These are phyloP conservation scores for Spea bombifrons DNA, from an alignment of 2,113 vertebrate species.

Conservation along the genomic window DNA sequence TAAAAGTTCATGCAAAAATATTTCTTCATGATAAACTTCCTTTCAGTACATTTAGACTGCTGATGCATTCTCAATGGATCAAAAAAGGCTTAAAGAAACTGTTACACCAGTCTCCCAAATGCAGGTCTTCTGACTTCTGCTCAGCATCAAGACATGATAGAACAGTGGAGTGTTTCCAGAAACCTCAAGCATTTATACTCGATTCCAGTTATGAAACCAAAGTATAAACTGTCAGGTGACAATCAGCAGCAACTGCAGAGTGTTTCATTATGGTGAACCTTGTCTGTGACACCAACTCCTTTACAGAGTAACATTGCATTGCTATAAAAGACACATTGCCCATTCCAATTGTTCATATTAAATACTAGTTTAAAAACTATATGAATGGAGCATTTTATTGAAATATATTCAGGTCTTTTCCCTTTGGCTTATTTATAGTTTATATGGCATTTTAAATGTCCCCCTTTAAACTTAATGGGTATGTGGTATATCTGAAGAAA, in stretches of 20 bases:
- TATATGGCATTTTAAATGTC: background rate
- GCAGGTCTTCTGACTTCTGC: conserved; percentile 1
- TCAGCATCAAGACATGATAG: conserved; percentile 6
- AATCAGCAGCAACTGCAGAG: conserved; percentile 27
- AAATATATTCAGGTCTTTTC: background rate
- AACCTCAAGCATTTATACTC: conserved; percentile 7
- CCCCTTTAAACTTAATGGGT: background rate
- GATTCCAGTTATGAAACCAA: conserved; percentile 35
- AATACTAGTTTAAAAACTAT: background rate
- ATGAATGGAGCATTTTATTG: conserved; percentile 3
- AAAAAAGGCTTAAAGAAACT: background rate
- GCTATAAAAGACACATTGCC: conserved; percentile 8
- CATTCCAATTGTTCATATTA: conserved; percentile 21
- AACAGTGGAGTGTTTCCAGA: conserved; percentile 23
- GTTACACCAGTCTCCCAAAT: background rate
- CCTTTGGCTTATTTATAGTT: background rate
- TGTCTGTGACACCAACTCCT: conserved; percentile 27
- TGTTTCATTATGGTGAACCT: conserved; percentile 32
- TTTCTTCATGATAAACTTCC: too few relatives aligned
- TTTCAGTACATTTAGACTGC: too few relatives aligned
- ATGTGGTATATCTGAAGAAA: background rate
- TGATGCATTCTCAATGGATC: too few relatives aligned
- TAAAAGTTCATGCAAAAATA: too few relatives aligned
- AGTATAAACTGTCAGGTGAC: conserved; percentile 37
- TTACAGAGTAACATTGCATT: background rate